Evolutionary conservation across 2,113 vertebrate genomes (phyloP), one percentile per base, ranked within the genome.

Genomic region (Lophius piscatorius): DNA sequence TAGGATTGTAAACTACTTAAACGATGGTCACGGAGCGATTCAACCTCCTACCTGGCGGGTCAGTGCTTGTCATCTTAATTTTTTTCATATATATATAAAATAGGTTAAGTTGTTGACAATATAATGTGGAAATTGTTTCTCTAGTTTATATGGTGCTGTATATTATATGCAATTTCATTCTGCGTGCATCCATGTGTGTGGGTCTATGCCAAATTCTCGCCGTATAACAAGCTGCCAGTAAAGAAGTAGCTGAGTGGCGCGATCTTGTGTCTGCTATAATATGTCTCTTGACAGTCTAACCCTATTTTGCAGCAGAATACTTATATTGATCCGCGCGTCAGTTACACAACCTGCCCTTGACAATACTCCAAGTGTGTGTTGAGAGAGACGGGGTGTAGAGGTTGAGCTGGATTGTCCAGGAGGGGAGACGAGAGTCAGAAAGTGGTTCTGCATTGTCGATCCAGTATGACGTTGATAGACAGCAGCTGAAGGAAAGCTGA

Each of bases 361-460:
- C 89, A 88, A 85, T 83, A 78, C 54, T 51, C 35, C 9, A 54
- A 61, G 56, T 23, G 40, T 50, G 49, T 70, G 63, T 54, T 41
- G 44, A 60, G 63, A 51, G 72, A 57, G 45, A 50, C 17, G 9
- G 45, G 45, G n/a, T 55, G 64, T 36, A n/a, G 63, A 68, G 71
- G 71, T 74, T 63, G 73, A 79, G 63, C 78, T 74, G 77, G 70
- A 63, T 75, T 46, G 75, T 82, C 87, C 76, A 86, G 79, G 76
- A 76, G 84, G 81, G 87, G 81, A 89, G 76, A 70, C 75, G 76
- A 58, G 63, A 89, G 78, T 78, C 83, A 72, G 62, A 72, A 74
- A 82, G 66, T n/a, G 81, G 89, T 91, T 92, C 90, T 92, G 91
- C 90, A 90, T 91, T 92, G 91, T 90, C 92, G 92, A 92, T 91